A percentile compares a stretch with the other conserved stretches of the same genome.
Evolutionary conservation across 2,113 vertebrate genomes (phyloP).

Genomic region (Motacilla alba): DNA sequence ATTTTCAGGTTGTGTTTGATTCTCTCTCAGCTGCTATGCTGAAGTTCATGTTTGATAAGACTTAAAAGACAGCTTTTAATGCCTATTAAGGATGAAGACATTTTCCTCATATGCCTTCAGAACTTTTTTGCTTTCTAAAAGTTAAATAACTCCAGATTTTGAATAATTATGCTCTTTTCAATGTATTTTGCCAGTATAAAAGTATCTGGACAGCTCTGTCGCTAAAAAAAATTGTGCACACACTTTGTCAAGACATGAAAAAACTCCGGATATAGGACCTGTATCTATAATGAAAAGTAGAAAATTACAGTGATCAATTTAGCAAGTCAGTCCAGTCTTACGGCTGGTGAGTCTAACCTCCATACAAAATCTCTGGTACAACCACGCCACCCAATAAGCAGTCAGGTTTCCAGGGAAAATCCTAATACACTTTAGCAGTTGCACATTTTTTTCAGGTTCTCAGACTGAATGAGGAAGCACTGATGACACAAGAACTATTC

Average conservation of each 20-base stretch:
- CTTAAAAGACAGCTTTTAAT: neutral
- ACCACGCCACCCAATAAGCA: neutral
- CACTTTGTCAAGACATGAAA: neutral
- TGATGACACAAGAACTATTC: neutral
- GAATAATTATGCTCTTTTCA: neutral
- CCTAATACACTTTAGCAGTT: neutral
- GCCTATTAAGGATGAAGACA: neutral
- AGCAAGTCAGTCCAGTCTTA: neutral
- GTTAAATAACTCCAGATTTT: neutral
- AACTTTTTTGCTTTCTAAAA: slow-evolving; percentile 13
- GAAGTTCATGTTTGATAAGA: neutral
- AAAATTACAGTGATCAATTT: neutral
- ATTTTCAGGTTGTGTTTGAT: neutral
- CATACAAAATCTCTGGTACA: neutral
- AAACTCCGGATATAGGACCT: neutral
- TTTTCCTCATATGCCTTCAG: neutral
- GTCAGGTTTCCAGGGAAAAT: neutral
- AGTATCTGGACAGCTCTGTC: neutral
- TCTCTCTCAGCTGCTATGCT: neutral
- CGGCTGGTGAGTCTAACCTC: neutral
- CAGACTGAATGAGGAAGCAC: neutral
- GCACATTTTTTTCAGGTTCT: neutral
- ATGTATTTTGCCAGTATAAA: neutral
- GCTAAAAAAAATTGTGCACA: neutral
- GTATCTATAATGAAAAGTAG: neutral